Evolutionary conservation across 2,113 vertebrate species (phyloP), one percentile per base, ranked within the genome.

Genomic region (Xyliphius kryptos): DNA sequence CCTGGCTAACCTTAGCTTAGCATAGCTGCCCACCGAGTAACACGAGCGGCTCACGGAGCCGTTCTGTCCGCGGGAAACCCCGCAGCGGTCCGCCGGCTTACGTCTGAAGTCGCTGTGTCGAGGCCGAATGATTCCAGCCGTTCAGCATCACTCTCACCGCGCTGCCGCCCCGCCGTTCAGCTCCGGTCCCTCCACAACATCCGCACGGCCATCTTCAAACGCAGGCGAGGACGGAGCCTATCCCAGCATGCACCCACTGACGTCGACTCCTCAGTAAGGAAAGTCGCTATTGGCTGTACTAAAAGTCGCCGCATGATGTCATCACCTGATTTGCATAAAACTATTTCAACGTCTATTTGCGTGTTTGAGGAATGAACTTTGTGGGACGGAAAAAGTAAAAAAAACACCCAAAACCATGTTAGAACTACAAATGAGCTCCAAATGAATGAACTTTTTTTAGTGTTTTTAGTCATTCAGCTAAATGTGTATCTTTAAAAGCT

Each of bases 201-300:
- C 53, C 78, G 64, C 69, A 62, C 82, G 57, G 86, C 87, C 87
- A 89, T 89, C 82, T 89, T 89, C 83, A 79, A 83, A 80, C 80
- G 40, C 59, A 66, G 69, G 63, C 57, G 66, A 72, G 73, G 50
- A 66, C 75, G 47, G 58, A 65, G 36, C 56, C 52, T 61, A 46
- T 76, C 87, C 87, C 87, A 84, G 69, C 75, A 80, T 88, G 84
- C 87, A 83, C 11, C 55, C n/a, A n/a, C n/a, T n/a, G n/a, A n/a
- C n/a, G n/a, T n/a, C n/a, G n/a, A n/a, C n/a, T n/a, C n/a, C n/a
- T n/a, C n/a, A n/a, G n/a, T n/a, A n/a, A n/a, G n/a, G n/a, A n/a
- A n/a, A n/a, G n/a, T n/a, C n/a, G n/a, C n/a, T n/a, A n/a, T n/a
- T n/a, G n/a, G n/a, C n/a, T n/a, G n/a, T n/a, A n/a, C n/a, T n/a